Evolutionary conservation across 2,113 vertebrate genomes (phyloP).

Genomic region (Tragelaphus scriptus): DNA sequence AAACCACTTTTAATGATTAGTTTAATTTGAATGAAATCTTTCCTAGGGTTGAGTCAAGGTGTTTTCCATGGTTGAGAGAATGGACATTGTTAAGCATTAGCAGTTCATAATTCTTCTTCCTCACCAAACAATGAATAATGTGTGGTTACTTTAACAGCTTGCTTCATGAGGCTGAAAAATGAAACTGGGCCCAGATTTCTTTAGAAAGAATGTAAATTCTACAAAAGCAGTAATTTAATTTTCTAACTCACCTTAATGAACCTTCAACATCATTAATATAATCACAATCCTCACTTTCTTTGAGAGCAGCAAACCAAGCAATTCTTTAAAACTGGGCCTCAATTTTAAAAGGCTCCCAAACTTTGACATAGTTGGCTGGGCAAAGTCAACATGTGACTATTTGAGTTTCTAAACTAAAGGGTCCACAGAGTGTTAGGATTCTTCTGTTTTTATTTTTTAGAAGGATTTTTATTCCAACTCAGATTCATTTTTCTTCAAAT

Average conservation of each 20-base stretch:
- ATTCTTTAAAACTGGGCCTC: conserved; percentile 41
- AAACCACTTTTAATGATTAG: conserved; percentile 10
- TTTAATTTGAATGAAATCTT: conserved; percentile 57
- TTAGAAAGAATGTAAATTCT: conserved; percentile 4
- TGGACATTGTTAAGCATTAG: conserved; percentile 51
- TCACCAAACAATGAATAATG: conserved; percentile 33
- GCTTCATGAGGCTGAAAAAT: not conserved
- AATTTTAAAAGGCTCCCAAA: conserved; percentile 37
- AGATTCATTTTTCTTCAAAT: conserved; percentile 58
- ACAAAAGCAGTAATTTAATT: conserved; percentile 47
- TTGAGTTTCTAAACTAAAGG: conserved; percentile 42
- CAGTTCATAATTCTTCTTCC: conserved; percentile 62
- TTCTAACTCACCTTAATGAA: conserved; percentile 15
- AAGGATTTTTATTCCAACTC: conserved; percentile 45
- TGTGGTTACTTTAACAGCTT: conserved; percentile 11
- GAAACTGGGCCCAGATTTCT: not conserved
- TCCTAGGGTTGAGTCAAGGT: conserved; percentile 23
- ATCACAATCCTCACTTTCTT: conserved; percentile 48
- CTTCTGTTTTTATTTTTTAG: conserved; percentile 5
- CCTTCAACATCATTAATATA: conserved; percentile 36
- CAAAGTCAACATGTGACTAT: not conserved
- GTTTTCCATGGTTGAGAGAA: conserved; percentile 55
- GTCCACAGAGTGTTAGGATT: conserved; percentile 26
- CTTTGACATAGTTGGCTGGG: conserved; percentile 10
- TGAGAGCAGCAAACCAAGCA: conserved; percentile 23